A percentile compares a stretch with the other conserved stretches of the same genome.
phyloP scores from a whole-genome alignment of 2,888 invertebrate species.

The Lottia gigantea region DNA sequence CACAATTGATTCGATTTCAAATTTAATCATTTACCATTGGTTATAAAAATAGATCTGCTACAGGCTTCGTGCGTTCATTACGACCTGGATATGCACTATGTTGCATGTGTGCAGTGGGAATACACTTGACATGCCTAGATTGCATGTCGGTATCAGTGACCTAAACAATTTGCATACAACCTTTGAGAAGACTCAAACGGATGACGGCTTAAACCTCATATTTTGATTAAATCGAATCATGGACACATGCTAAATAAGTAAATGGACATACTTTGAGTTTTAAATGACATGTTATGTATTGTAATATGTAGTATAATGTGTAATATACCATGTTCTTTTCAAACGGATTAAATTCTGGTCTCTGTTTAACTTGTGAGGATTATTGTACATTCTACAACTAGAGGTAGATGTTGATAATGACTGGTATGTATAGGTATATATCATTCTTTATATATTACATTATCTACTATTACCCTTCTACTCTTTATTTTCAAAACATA shows the following conservation, averaged over 20 bases:
- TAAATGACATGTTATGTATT: background rate
- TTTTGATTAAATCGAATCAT: constrained; percentile 6
- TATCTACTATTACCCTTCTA: too few relatives aligned
- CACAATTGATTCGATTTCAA: background rate
- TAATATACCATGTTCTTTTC: background rate
- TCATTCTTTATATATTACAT: too few relatives aligned
- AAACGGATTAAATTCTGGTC: background rate
- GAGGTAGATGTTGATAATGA: too few relatives aligned
- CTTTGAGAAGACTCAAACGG: constrained; percentile 7
- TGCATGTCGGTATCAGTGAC: constrained; percentile 6
- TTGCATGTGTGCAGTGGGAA: constrained; percentile 10
- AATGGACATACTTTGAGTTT: constrained; percentile 1
- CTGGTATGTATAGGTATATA: too few relatives aligned
- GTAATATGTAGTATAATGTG: too few relatives aligned
- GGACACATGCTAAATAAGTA: constrained; percentile 5
- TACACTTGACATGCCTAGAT: constrained; percentile 4
- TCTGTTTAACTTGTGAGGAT: background rate
- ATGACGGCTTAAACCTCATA: constrained; percentile 7
- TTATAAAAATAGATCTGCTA: background rate
- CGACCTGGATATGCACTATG: constrained; percentile 1
- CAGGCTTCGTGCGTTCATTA: background rate
- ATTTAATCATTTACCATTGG: background rate
- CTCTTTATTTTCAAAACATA: too few relatives aligned
- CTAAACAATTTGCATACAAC: constrained; percentile 10
- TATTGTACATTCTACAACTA: background rate